Conservation (phyloP, 1,140 invertebrate genomes). For the Laupala kohalensis region DNA sequence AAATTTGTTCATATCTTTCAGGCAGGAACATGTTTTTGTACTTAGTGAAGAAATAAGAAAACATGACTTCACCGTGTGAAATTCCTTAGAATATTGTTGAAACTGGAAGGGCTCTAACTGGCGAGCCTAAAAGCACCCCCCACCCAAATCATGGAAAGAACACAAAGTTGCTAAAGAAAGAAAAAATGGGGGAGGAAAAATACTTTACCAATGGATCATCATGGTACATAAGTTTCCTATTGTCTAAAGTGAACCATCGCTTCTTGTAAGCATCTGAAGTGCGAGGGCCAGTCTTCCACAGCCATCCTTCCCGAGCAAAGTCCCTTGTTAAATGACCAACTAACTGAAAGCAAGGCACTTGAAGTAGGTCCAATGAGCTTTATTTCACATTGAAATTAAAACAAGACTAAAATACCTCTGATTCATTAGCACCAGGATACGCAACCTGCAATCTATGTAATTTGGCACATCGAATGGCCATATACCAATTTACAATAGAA, state of each 20-base stretch:
- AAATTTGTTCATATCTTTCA: too few species aligned
- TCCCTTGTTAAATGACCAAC: slow-evolving; percentile 59
- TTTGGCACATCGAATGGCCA: slow-evolving; percentile 74
- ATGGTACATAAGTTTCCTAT: slow-evolving; percentile 81
- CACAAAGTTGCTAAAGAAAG: too few species aligned
- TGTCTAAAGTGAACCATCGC: slow-evolving; percentile 79
- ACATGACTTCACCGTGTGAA: too few species aligned
- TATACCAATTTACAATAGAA: slow-evolving; percentile 79
- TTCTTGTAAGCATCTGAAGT: slow-evolving; percentile 66
- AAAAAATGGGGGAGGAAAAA: too few species aligned
- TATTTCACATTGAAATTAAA: background rate
- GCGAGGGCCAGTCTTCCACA: slow-evolving; percentile 79
- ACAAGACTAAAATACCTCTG: slow-evolving; percentile 36
- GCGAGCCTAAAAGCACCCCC: too few species aligned
- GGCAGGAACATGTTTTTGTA: too few species aligned
- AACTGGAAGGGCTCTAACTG: too few species aligned
- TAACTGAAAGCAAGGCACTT: slow-evolving; percentile 30
- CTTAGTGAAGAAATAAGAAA: too few species aligned
- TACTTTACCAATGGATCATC: slow-evolving; percentile 58
- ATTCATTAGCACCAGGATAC: slow-evolving; percentile 61
- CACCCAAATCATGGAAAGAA: too few species aligned
- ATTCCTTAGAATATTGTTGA: too few species aligned
- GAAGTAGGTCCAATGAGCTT: background rate
- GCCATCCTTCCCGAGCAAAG: slow-evolving; percentile 71
- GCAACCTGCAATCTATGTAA: slow-evolving; percentile 68